A percentile compares a stretch with the other conserved stretches of the same genome.
phyloP scores from a whole-genome alignment of 92 coral and sea anemone genomes.

The Palythoa grandis region DNA sequence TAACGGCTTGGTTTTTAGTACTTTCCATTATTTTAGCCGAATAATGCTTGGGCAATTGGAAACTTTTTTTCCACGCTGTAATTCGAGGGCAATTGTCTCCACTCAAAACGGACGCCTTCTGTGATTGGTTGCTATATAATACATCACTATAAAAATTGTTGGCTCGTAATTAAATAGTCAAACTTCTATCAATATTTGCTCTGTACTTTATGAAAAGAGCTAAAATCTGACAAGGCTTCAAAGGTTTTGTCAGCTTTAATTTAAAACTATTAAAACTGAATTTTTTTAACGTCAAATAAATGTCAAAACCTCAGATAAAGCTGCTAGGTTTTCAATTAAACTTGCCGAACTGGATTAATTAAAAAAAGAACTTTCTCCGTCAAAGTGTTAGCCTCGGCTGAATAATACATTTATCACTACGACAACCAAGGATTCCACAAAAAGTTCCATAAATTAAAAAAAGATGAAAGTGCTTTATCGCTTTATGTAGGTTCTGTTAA shows the following conservation, averaged over 20 bases:
- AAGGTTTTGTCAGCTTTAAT: not conserved
- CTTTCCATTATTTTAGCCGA: not conserved
- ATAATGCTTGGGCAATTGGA: not conserved
- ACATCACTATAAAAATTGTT: not conserved
- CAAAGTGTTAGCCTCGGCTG: no score
- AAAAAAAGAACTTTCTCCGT: not conserved
- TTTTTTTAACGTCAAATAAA: not conserved
- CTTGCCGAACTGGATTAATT: not conserved
- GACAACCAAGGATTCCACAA: not conserved
- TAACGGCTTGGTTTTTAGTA: not conserved
- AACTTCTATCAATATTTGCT: not conserved
- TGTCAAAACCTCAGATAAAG: not conserved
- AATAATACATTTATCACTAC: not conserved
- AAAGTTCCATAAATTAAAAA: not conserved
- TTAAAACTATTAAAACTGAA: not conserved
- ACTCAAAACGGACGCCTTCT: not conserved
- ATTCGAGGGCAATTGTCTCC: not conserved
- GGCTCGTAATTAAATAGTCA: conserved; percentile 15
- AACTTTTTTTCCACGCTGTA: not conserved
- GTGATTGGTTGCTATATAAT: conserved; percentile 5
- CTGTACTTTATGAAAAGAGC: not conserved
- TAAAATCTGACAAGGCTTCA: not conserved
- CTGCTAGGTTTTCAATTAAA: not conserved
- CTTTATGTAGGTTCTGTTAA: not conserved
- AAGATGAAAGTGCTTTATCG: not conserved